Percentiles rank a stretch among this genome's conserved stretches.
phyloP scores from a whole-genome alignment of 2,797 vertebrate genomes.

The Pogoniulus pusillus region DNA sequence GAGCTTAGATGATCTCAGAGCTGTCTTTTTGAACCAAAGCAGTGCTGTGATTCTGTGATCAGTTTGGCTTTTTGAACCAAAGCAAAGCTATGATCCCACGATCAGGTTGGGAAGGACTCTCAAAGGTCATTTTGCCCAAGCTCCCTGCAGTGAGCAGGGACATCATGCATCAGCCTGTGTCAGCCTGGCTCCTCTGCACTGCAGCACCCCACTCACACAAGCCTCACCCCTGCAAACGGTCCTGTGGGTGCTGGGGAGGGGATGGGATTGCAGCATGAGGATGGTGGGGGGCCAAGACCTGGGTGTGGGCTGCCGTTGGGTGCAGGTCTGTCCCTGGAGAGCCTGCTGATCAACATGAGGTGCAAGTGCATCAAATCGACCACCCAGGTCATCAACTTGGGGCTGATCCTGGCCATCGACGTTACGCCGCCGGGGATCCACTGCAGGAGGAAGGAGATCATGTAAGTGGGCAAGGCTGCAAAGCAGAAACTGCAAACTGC shows the following conservation, averaged over 20 bases:
- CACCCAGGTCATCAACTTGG: background rate
- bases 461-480: slow-evolving; percentile 28
- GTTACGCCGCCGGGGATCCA: background rate
- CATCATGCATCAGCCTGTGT: background rate
- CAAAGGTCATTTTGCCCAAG: no score
- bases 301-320: background rate
- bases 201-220: background rate
- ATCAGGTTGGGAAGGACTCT: no score
- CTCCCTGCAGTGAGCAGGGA: no score
- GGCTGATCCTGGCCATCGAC: slow-evolving; percentile 34
- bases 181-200: background rate
- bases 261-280: accelerated
- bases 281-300: background rate
- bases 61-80: no score
- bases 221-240: accelerated
- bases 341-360: slow-evolving; percentile 57
- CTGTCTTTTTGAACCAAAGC: no score
- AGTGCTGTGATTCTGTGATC: no score
- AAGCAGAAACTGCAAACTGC: background rate
- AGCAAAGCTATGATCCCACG: no score
- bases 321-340: slow-evolving; percentile 53
- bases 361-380: slow-evolving; percentile 67
- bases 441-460: slow-evolving; percentile 61
- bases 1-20: no score
- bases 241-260: background rate